phyloP scores from a whole-genome alignment of 1,140 invertebrate genomes.

The Ephestia elutella region DNA sequence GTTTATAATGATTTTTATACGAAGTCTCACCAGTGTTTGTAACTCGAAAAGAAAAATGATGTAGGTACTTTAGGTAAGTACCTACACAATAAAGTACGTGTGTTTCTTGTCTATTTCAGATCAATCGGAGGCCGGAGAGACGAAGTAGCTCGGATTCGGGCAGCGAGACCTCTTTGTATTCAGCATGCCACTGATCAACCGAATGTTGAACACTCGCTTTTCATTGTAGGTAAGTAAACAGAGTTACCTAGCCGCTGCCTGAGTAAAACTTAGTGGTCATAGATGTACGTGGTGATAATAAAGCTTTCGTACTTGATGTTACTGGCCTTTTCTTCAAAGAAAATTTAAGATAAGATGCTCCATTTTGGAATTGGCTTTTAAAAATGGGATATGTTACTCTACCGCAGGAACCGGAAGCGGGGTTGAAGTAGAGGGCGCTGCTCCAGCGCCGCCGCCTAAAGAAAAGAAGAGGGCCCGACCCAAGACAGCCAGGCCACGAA shows the following conservation, averaged over 20 bases:
- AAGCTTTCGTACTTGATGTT: no score
- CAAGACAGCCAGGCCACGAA: constrained; percentile 49
- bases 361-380: no score
- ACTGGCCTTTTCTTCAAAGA: no score
- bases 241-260: not conserved
- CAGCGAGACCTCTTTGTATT: constrained; percentile 53
- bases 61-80: no score
- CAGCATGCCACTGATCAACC: constrained; percentile 47
- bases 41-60: no score
- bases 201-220: constrained; percentile 49
- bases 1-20: no score
- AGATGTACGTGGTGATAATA: no score
- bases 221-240: constrained; percentile 38
- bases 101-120: constrained; percentile 11
- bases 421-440: constrained; percentile 46
- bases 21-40: no score
- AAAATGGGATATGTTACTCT: not conserved
- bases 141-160: constrained; percentile 31
- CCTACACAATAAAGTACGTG: not conserved
- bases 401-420: constrained; percentile 44
- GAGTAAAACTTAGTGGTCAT: no score
- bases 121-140: constrained; percentile 30
- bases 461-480: constrained; percentile 30
- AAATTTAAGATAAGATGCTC: no score
- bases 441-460: constrained; percentile 25